Base-by-base conservation (phyloP, 2,113 vertebrate species). In the Onychostruthus taczanowskii region DNA sequence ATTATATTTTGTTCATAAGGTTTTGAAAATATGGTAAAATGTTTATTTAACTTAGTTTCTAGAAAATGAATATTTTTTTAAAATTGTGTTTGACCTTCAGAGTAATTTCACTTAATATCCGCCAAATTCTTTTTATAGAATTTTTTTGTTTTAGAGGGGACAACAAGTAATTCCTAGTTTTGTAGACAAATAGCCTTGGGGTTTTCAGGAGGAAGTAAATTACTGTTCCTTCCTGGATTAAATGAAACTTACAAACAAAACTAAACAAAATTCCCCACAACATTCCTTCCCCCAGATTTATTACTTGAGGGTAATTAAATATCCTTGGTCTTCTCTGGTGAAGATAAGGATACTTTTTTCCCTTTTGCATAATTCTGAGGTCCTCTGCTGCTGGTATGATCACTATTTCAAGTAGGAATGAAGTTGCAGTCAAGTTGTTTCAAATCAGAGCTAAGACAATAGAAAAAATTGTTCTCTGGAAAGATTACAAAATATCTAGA, bases 71-170 rank as follows among this genome's bases (percentile, higher is more conserved):
- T 82, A 69, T 61, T n/a, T 46, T 87, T 63, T 82, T 28, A 84
- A 67, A 87, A 75, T 16, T 22, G 0, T 13, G 0, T 63, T 78
- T 84, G 33, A 56, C 13, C 21, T 76, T 88, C 44, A 79, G 23
- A 50, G 27, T 75, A 5, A 59, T 59, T 64, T 84, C 13, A 39
- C 5, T 15, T 76, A 33, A 41, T 44, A 61, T 22, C 0, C 0
- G 5, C 5, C 7, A 52, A 49, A 43, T 46, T 52, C 0, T 3
- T 79, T 87, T 74, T 53, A 62, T 13, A 49, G 19, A 74, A 7
- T 22, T 15, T 49, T 62, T 77, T 56, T 44, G 0, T 10, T 23
- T 66, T 66, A 23, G 33, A 46, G 9, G 11, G 5, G 6, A 55
- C 26, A 12, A 59, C 10, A 70, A 56, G 4, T 24, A 56, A 49